These are phyloP conservation scores for Hemicentrotus pulcherrimus DNA, from an alignment of 35 echinoderm and acorn worm genomes.

Conservation along the genomic window DNA sequence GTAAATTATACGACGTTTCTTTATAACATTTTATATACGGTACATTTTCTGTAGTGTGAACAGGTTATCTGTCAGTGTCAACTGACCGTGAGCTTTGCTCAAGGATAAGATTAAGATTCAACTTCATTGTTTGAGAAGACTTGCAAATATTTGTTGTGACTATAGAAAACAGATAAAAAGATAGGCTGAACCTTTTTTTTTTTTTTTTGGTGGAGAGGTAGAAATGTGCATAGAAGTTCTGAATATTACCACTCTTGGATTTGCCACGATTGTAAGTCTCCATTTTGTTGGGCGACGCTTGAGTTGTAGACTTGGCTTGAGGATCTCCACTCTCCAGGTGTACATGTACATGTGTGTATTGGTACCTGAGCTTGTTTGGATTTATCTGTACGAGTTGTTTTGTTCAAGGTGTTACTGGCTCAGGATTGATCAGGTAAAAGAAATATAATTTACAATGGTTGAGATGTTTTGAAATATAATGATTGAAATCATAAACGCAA, in stretches of 20 bases:
- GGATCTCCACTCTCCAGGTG: too few species aligned
- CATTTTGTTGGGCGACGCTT: background rate
- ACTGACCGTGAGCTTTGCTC: background rate
- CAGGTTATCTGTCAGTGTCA: background rate
- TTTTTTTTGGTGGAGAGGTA: background rate
- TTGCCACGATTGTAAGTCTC: background rate
- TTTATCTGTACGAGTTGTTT: background rate
- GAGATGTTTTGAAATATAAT: too few species aligned
- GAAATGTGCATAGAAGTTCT: background rate
- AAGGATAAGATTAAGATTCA: background rate
- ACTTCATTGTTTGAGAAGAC: slow-evolving; percentile 12
- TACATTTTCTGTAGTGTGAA: too few species aligned
- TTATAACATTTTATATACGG: too few species aligned
- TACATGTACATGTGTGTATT: too few species aligned
- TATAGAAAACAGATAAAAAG: background rate
- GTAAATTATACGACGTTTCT: too few species aligned
- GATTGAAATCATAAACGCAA: too few species aligned
- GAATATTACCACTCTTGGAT: background rate
- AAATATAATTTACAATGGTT: too few species aligned
- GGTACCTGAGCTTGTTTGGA: background rate
- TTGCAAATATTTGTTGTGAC: background rate
- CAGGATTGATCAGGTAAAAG: background rate
- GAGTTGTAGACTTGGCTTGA: background rate
- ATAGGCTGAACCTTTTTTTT: too few species aligned
- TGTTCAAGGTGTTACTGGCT: background rate